A percentile compares a stretch with the other conserved stretches of the same genome.
Conservation (phyloP, 2,113 vertebrate genomes). For the Mungos mungo region DNA sequence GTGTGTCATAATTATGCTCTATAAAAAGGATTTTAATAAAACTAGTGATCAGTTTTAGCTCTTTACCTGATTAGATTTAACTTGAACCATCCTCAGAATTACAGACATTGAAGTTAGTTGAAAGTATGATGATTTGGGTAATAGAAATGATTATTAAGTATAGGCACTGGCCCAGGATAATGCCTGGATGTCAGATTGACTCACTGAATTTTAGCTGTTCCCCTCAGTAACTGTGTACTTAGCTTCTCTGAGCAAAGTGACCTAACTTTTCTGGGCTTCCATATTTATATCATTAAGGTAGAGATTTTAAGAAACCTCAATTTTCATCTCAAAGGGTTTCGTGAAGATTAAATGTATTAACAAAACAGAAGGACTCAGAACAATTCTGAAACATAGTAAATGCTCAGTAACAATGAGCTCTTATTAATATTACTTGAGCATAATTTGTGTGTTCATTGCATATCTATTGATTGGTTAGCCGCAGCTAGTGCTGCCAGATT, state of each 20-base stretch:
- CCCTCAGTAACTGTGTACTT: not conserved
- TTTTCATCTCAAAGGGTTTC: not conserved
- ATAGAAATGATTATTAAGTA: not conserved
- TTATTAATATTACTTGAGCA: slow-evolving; percentile 54
- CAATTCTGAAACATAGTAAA: slow-evolving; percentile 57
- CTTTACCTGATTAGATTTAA: slow-evolving; percentile 25
- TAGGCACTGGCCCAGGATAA: not conserved
- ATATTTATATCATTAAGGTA: slow-evolving; percentile 12
- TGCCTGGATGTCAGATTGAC: not conserved
- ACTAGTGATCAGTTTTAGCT: not conserved
- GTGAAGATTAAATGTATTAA: slow-evolving; percentile 40
- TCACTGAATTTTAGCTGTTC: not conserved
- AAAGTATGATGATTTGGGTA: not conserved
- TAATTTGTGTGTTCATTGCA: slow-evolving; percentile 66
- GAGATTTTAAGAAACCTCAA: not conserved
- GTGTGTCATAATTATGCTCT: not conserved
- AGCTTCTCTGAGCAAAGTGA: not conserved
- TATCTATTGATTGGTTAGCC: slow-evolving; percentile 50
- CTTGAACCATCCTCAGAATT: not conserved
- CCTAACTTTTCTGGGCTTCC: not conserved
- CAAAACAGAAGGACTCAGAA: slow-evolving; percentile 17
- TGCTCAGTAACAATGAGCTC: slow-evolving; percentile 55
- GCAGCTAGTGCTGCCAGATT: not conserved
- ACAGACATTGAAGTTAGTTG: not conserved
- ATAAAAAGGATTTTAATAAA: slow-evolving; percentile 1